A percentile compares a stretch with the other conserved stretches of the same genome.
phyloP scores from a whole-genome alignment of 1,140 invertebrate genomes.

The Drosophila varians region DNA sequence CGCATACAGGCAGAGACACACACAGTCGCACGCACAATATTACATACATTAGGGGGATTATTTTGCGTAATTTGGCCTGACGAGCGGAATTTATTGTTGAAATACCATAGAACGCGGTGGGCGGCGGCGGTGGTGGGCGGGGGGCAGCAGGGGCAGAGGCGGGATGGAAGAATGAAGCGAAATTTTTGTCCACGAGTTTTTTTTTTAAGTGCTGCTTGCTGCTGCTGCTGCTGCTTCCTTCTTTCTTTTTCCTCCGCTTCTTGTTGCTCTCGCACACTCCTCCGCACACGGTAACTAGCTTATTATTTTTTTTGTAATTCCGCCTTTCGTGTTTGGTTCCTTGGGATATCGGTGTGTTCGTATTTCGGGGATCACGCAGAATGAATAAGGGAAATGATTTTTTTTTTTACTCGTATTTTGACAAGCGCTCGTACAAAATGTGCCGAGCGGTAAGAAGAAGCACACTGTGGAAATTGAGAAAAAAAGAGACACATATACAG shows the following conservation, averaged over 20 bases:
- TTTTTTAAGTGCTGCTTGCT: background rate
- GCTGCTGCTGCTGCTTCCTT: background rate
- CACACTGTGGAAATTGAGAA: constrained; percentile 69
- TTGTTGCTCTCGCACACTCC: constrained; percentile 36
- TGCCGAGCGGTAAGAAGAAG: constrained; percentile 75
- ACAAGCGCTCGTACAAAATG: constrained; percentile 76
- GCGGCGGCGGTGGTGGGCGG: constrained; percentile 15
- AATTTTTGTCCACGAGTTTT: constrained; percentile 52
- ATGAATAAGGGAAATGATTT: constrained; percentile 35
- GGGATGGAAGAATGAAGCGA: constrained; percentile 52
- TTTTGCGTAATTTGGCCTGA: constrained; percentile 68
- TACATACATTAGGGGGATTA: constrained; percentile 78
- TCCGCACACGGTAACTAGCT: constrained; percentile 13
- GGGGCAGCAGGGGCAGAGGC: background rate
- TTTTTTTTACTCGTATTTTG: constrained; percentile 70
- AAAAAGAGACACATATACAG: constrained; percentile 69
- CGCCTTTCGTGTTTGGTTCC: background rate
- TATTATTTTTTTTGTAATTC: background rate
- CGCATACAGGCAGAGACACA: constrained; percentile 12
- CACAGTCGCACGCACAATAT: constrained; percentile 28
- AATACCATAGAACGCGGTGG: constrained; percentile 58
- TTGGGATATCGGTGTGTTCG: background rate
- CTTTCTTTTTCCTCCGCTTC: constrained; percentile 24
- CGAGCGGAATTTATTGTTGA: constrained; percentile 60
- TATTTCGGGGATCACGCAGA: constrained; percentile 1